Percentiles rank a stretch among this genome's conserved stretches.
phyloP scores from a whole-genome alignment of 2,888 invertebrate species.

The Pyrrhosoma nymphula region DNA sequence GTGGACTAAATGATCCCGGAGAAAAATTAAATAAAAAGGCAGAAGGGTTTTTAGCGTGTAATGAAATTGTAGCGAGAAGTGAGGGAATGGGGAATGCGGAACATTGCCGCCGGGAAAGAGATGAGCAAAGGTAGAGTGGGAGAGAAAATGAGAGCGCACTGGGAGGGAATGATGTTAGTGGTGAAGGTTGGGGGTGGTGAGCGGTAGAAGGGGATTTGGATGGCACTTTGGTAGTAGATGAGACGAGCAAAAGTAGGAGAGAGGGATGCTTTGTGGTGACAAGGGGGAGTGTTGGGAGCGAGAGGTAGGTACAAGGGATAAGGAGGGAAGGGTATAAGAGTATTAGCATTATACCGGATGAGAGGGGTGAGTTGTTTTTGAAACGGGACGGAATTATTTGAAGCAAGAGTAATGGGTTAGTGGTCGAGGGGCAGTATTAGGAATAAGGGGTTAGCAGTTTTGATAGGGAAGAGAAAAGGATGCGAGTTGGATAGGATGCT shows the following conservation, averaged over 20 bases:
- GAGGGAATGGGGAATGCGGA: conserved; percentile 49
- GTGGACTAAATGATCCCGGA: background rate
- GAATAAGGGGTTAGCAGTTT: background rate
- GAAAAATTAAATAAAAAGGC: conserved; percentile 46
- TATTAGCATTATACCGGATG: background rate
- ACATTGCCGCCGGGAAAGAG: conserved; percentile 10
- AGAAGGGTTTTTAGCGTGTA: conserved; percentile 39
- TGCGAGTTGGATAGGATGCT: background rate
- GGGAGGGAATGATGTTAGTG: background rate
- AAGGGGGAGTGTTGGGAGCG: background rate
- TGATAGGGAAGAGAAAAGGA: background rate
- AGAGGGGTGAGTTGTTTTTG: conserved; percentile 16
- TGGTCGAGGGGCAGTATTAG: background rate
- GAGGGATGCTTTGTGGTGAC: conserved; percentile 14
- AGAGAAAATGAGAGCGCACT: background rate
- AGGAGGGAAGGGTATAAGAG: background rate
- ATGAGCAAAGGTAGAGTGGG: background rate
- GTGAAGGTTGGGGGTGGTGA: background rate
- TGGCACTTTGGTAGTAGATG: conserved; percentile 45
- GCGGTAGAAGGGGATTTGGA: background rate
- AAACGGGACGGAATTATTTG: background rate
- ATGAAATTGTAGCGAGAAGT: conserved; percentile 56
- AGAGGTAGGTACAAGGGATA: background rate
- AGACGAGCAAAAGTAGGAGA: conserved; percentile 9
- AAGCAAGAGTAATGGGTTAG: background rate